Conservation (phyloP, 2,888 invertebrate species). For the Caenorhabditis sinica region DNA sequence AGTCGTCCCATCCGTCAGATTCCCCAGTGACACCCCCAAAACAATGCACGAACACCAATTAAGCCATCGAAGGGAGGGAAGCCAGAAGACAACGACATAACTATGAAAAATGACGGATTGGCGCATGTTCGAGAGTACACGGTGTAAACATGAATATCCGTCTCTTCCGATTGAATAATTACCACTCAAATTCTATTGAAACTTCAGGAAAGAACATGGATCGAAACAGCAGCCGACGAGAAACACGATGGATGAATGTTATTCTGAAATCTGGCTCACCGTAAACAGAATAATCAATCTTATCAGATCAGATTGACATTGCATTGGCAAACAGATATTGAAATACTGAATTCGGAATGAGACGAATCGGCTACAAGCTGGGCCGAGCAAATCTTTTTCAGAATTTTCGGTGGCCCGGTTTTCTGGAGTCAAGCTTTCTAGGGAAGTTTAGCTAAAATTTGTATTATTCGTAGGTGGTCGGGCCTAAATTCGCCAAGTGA, state of each 20-base stretch:
- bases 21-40: constrained; percentile 56
- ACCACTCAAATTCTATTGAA: constrained; percentile 2
- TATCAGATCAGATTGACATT: background rate
- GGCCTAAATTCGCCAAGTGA: too few species aligned
- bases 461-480: too few species aligned
- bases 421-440: too few species aligned
- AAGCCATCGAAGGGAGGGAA: constrained; percentile 27
- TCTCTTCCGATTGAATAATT: constrained; percentile 12
- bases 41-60: constrained; percentile 45
- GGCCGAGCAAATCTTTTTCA: too few species aligned
- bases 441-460: too few species aligned
- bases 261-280: background rate
- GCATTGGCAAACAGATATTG: background rate
- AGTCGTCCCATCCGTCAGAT: constrained; percentile 35
- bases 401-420: too few species aligned
- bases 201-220: background rate
- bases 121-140: background rate
- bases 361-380: too few species aligned
- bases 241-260: background rate
- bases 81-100: constrained; percentile 18
- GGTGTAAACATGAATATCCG: constrained; percentile 45
- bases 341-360: too few species aligned
- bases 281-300: constrained; percentile 25
- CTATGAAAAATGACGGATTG: constrained; percentile 51
- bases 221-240: too few species aligned